Base-by-base conservation (phyloP, 2,797 vertebrate genomes). In the Serranus cabrilla region DNA sequence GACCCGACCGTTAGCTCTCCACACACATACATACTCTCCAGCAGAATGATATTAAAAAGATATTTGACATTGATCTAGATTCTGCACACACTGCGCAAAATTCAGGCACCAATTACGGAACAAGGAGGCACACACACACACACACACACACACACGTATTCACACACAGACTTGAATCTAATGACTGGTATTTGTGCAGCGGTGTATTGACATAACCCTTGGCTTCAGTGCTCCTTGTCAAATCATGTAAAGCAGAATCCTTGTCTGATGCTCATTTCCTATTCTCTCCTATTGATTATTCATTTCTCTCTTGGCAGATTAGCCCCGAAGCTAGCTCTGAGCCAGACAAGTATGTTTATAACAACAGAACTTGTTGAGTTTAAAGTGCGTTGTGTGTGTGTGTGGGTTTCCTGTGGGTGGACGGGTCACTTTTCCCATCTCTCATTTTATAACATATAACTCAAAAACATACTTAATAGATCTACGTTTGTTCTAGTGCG, bases 271-370 rank as follows among this genome's bases (percentile, higher is more conserved):
- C 74, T 90, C 85, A 89, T 94, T 91, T 90, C 74, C 70, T 82
- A 76, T 87, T 88, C 81, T 74, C 70, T 62, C 6, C 34, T 78
- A 93, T 91, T 87, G 90, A 92, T 92, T 91, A 87, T 87, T 87
- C n/a, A 91, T 84, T 83, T 88, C 45, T 78, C 50, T 69, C 45
- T 74, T 70, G 71, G 76, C 73, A 86, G 71, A 84, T 87, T 85
- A 81, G 85, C 77, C 81, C 73, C 31, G 66, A 49, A 85, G 76
- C 79, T 74, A 60, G 58, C 68, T 70, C 60, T 34, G 5, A 81
- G 72, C 65, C 64, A 79, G 73, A 79, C 50, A 64, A 74, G 57
- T 37, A 49, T 34, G 45, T n/a, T 37, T 62, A 57, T 54, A 58
- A 69, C 23, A 39, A 66, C 39, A 23, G 9, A 59, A 56, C 45